Percentiles rank a stretch among this genome's conserved stretches.
These are phyloP conservation scores for Drosophila kanekoi DNA, from an alignment of 2,888 invertebrate species.

Conservation along the genomic window DNA sequence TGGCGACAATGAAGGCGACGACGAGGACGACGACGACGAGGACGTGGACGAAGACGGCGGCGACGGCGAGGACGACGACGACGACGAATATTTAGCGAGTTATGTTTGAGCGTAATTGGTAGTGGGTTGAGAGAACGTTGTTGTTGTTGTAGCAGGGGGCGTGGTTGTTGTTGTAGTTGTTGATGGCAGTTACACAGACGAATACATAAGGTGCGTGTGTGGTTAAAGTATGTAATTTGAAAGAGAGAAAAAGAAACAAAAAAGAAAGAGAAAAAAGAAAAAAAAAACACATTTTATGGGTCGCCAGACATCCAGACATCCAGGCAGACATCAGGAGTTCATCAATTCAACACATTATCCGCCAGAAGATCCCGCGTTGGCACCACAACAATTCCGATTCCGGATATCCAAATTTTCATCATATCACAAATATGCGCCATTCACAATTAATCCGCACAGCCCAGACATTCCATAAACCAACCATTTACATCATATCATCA, in stretches of 20 bases:
- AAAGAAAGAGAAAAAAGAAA: constrained; percentile 70
- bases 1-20: constrained; percentile 1
- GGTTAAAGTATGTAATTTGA: constrained; percentile 77
- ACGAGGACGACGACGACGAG: constrained; percentile 8
- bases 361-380: constrained; percentile 76
- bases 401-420: constrained; percentile 43
- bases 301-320: constrained; percentile 38
- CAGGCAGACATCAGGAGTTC: constrained; percentile 20
- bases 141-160: constrained; percentile 51
- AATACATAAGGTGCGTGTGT: constrained; percentile 75
- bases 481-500: constrained; percentile 69
- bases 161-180: constrained; percentile 41
- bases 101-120: constrained; percentile 58
- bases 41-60: constrained; percentile 20
- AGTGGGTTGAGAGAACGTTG: constrained; percentile 63
- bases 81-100: constrained; percentile 44
- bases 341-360: constrained; percentile 11
- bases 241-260: constrained; percentile 79
- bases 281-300: constrained; percentile 55
- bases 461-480: constrained; percentile 69
- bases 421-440: constrained; percentile 41
- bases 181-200: constrained; percentile 67
- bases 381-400: constrained; percentile 67
- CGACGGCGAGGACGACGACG: constrained; percentile 24
- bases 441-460: constrained; percentile 53